Percentiles rank a stretch among this genome's conserved stretches.
phyloP scores from a whole-genome alignment of 2,113 vertebrate species.

The Mastomys coucha region DNA sequence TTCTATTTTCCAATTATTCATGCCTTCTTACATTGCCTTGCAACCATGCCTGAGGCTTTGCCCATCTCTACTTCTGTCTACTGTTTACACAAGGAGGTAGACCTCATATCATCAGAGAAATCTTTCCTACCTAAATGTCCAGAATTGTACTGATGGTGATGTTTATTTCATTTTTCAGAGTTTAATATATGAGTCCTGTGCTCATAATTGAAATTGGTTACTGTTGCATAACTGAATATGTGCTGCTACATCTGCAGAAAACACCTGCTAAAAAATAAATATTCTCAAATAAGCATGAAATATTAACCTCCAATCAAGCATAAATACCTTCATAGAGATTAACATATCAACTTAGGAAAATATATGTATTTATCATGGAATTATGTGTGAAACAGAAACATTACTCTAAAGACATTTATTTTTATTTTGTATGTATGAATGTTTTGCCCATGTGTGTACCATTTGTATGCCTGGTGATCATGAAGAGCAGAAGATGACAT shows the following conservation, averaged over 20 bases:
- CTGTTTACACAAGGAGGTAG: background rate
- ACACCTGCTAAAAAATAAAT: slow-evolving; percentile 36
- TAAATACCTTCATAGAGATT: slow-evolving; percentile 26
- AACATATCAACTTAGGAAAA: slow-evolving; percentile 47
- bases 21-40: background rate
- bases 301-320: background rate
- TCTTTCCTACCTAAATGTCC: background rate
- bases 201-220: slow-evolving; percentile 13
- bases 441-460: background rate
- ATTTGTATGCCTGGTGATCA: background rate
- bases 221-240: slow-evolving; percentile 34
- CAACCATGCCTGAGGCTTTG: background rate
- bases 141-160: background rate
- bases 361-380: background rate
- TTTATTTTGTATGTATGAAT: background rate
- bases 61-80: background rate
- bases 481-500: background rate
- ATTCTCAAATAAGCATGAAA: background rate
- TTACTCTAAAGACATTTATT: background rate
- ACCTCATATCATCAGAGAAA: background rate
- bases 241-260: background rate
- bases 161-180: background rate
- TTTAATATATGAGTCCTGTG: background rate
- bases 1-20: background rate
- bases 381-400: background rate